These are phyloP conservation scores for Anneissia japonica DNA, from an alignment of 35 echinoderm and acorn worm species.

Conservation along the genomic window DNA sequence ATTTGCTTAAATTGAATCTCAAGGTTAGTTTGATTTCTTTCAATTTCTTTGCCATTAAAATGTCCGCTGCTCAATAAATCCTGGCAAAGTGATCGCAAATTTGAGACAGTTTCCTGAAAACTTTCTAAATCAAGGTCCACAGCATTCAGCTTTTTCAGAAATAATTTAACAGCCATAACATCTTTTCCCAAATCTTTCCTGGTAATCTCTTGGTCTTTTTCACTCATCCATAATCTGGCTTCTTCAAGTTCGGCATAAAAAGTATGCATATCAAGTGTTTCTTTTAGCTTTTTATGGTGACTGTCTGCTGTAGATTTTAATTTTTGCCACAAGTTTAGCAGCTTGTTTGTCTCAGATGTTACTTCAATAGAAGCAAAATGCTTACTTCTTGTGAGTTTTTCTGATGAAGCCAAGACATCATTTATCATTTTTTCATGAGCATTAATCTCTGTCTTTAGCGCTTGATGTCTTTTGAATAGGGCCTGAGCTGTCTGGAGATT, in stretches of 20 bases:
- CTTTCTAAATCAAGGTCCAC: constrained; percentile 77
- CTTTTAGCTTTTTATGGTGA: not conserved
- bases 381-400: constrained; percentile 27
- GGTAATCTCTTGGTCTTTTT: constrained; percentile 58
- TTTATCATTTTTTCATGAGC: constrained; percentile 62
- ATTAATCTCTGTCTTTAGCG: constrained; percentile 68
- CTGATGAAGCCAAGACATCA: constrained; percentile 23
- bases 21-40: constrained; percentile 37
- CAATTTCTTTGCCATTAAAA: constrained; percentile 40
- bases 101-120: constrained; percentile 43
- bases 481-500: constrained; percentile 61
- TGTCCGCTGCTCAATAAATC: constrained; percentile 20
- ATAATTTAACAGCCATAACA: constrained; percentile 64
- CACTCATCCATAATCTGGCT: constrained; percentile 70
- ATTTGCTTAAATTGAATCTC: constrained; percentile 7
- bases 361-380: constrained; percentile 73
- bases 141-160: constrained; percentile 85
- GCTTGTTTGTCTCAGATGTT: constrained; percentile 5
- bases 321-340: constrained; percentile 39
- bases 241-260: constrained; percentile 81
- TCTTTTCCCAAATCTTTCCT: constrained; percentile 48
- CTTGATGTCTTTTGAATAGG: constrained; percentile 76
- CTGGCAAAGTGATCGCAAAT: constrained; percentile 17
- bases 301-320: constrained; percentile 45
- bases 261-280: constrained; percentile 11